These are phyloP conservation scores for Allochrocebus solatus DNA, from an alignment of 2,797 vertebrate genomes.

Conservation along the genomic window DNA sequence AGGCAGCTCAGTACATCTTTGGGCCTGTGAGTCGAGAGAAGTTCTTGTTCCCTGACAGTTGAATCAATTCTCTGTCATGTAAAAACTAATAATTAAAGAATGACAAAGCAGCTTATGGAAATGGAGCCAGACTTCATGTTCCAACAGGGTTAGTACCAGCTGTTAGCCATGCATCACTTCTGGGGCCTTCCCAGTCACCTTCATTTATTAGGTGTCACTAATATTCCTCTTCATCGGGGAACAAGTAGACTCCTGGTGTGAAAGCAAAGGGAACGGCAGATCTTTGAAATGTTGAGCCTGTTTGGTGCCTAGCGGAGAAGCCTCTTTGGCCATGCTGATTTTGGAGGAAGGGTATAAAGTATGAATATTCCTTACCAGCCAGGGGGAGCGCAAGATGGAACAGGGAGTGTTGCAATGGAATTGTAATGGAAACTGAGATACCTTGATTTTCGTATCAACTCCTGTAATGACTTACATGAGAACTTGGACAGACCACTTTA, in stretches of 20 bases:
- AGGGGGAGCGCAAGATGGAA: not conserved
- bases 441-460: not conserved
- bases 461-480: not conserved
- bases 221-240: not conserved
- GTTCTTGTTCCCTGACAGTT: not conserved
- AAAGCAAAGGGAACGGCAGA: not conserved
- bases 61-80: not conserved
- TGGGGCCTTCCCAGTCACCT: not conserved
- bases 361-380: not conserved
- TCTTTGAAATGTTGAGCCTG: not conserved
- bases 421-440: not conserved
- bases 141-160: not conserved
- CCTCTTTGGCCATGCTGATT: not conserved
- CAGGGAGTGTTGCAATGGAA: not conserved
- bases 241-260: not conserved
- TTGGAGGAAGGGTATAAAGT: not conserved
- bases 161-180: not conserved
- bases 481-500: not conserved
- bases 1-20: not conserved
- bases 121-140: not conserved
- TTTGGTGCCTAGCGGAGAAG: not conserved
- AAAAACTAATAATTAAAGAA: not conserved
- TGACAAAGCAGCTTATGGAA: slow-evolving; percentile 16
- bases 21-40: not conserved
- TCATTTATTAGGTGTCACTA: not conserved